These are phyloP conservation scores for Rosalia funebris DNA, from an alignment of 2,888 invertebrate species.

Conservation along the genomic window DNA sequence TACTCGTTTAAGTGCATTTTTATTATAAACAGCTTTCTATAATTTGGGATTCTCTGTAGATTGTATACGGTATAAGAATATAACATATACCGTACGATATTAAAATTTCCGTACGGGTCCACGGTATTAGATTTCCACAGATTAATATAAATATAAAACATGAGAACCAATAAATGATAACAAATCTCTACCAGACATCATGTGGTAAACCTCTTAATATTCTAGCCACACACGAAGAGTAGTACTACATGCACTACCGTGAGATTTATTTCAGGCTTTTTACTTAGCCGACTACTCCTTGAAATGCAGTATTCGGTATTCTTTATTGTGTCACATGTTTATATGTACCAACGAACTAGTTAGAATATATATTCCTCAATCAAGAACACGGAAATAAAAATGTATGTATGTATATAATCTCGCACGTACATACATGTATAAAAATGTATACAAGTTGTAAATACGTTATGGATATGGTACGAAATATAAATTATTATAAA, in stretches of 20 bases:
- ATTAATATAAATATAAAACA: slow-evolving; percentile 1
- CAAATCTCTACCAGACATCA: slow-evolving; percentile 28
- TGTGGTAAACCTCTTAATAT: slow-evolving; percentile 38
- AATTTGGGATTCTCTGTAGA: slow-evolving; percentile 2
- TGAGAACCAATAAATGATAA: slow-evolving; percentile 21
- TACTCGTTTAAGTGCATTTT: slow-evolving; percentile 24
- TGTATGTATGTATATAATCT: too few species aligned
- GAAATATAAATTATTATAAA: too few species aligned
- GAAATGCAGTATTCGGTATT: too few species aligned
- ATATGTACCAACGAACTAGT: too few species aligned
- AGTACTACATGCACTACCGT: slow-evolving; percentile 25
- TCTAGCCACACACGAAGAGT: slow-evolving; percentile 32
- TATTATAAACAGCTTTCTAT: slow-evolving; percentile 15
- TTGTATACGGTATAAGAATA: slow-evolving; percentile 2
- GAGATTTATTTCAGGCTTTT: slow-evolving; percentile 12
- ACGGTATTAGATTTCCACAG: neutral
- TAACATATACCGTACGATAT: slow-evolving; percentile 6
- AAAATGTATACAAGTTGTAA: too few species aligned
- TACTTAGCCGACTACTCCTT: slow-evolving; percentile 25
- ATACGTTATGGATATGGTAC: too few species aligned
- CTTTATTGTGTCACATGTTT: too few species aligned
- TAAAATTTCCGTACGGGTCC: neutral
- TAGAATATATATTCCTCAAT: too few species aligned
- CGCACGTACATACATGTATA: too few species aligned
- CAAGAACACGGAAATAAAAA: too few species aligned